phyloP scores from a whole-genome alignment of 2,797 vertebrate species.

The Synaphobranchus kaupii region DNA sequence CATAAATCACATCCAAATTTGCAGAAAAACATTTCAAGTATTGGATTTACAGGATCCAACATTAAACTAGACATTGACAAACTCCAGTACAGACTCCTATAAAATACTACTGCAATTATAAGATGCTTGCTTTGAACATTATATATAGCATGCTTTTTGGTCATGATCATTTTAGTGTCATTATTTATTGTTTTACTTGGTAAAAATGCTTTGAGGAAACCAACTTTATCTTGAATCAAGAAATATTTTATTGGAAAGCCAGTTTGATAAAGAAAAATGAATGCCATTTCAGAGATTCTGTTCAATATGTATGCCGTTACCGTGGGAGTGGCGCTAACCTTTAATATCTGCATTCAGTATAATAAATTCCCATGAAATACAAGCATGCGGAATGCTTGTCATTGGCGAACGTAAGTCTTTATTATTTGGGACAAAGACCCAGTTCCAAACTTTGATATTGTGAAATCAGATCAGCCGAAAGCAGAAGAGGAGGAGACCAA shows the following conservation, averaged over 20 bases:
- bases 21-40: slow-evolving; percentile 24
- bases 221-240: slow-evolving; percentile 41
- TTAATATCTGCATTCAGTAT: slow-evolving; percentile 28
- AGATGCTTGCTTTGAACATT: slow-evolving; percentile 40
- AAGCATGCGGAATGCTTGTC: slow-evolving; percentile 26
- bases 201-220: slow-evolving; percentile 42
- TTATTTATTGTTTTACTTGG: slow-evolving; percentile 57
- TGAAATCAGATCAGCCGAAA: slow-evolving; percentile 5
- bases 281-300: slow-evolving; percentile 31
- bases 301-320: slow-evolving; percentile 26
- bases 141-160: slow-evolving; percentile 49
- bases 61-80: slow-evolving; percentile 21
- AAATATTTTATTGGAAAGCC: slow-evolving; percentile 33
- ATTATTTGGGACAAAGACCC: slow-evolving; percentile 18
- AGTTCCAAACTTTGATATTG: slow-evolving; percentile 15
- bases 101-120: slow-evolving; percentile 47
- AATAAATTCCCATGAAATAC: slow-evolving; percentile 46
- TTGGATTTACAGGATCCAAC: slow-evolving; percentile 19
- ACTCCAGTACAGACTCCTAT: slow-evolving; percentile 7
- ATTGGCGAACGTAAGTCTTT: slow-evolving; percentile 34
- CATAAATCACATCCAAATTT: slow-evolving; percentile 28
- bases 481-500: neutral
- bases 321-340: slow-evolving; percentile 6
- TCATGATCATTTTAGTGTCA: slow-evolving; percentile 50
- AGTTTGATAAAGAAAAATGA: slow-evolving; percentile 48